Conservation (phyloP, 2,113 vertebrate genomes). For the Pholis gunnellus region DNA sequence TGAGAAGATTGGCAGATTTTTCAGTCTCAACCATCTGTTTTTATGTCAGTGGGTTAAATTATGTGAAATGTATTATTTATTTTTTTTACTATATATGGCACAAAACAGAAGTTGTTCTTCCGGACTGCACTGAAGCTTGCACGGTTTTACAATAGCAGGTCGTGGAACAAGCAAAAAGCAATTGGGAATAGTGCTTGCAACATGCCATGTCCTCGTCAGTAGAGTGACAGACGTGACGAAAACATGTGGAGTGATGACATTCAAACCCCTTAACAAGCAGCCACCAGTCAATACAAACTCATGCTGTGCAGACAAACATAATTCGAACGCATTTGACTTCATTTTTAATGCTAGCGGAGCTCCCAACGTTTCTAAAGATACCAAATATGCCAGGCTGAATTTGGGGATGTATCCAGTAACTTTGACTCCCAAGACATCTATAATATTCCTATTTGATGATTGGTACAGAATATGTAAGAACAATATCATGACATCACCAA, state of each 20-base stretch:
- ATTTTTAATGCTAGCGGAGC: background rate
- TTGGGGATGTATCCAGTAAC: background rate
- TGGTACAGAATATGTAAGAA: background rate
- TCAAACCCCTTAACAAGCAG: background rate
- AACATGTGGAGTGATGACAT: background rate
- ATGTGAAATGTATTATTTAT: background rate
- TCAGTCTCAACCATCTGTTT: background rate
- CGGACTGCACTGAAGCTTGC: background rate
- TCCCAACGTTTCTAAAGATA: background rate
- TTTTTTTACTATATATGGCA: background rate
- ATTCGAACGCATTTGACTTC: background rate
- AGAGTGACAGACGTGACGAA: background rate
- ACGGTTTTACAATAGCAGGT: background rate
- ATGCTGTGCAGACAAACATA: background rate
- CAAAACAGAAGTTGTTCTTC: conserved; percentile 2
- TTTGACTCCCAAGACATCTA: background rate
- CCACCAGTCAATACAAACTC: background rate
- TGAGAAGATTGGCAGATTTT: background rate
- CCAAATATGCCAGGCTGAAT: background rate
- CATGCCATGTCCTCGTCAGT: background rate
- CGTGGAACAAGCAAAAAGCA: conserved; percentile 2
- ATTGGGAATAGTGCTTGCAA: conserved; percentile 5
- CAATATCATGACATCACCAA: background rate
- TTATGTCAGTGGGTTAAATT: background rate
- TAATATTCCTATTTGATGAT: background rate